Evolutionary conservation across 2,888 invertebrate genomes (phyloP).

Genomic region (Chesias legatella): DNA sequence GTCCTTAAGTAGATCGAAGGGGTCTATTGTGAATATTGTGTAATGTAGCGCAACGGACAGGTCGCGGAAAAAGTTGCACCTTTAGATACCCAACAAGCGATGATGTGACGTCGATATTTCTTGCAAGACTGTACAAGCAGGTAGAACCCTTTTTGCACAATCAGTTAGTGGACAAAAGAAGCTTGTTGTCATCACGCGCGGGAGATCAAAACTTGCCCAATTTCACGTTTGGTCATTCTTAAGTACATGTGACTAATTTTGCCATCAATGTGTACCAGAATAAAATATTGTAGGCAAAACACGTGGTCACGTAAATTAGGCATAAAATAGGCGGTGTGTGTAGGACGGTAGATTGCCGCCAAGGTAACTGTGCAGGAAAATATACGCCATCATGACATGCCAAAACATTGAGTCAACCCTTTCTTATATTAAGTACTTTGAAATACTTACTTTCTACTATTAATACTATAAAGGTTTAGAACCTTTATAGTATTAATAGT

Average conservation of each 20-base stretch:
- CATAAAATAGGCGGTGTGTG: conserved; percentile 69
- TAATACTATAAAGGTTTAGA: too few relatives aligned
- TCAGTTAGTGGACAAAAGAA: conserved; percentile 58
- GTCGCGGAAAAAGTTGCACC: conserved; percentile 44
- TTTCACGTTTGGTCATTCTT: conserved; percentile 70
- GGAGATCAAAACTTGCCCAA: conserved; percentile 65
- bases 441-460: too few relatives aligned
- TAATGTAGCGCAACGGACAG: conserved; percentile 70
- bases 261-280: conserved; percentile 58
- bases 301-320: conserved; percentile 38
- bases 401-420: conserved; percentile 1
- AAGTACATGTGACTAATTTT: conserved; percentile 63
- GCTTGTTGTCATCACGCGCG: conserved; percentile 69
- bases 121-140: conserved; percentile 52
- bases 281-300: conserved; percentile 48
- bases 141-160: conserved; percentile 80
- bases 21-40: conserved; percentile 75
- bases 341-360: conserved; percentile 11
- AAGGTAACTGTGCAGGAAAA: conserved; percentile 4
- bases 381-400: conserved; percentile 4
- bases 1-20: conserved; percentile 70
- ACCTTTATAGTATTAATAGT: too few relatives aligned
- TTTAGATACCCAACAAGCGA: conserved; percentile 1
- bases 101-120: conserved; percentile 12
- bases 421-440: too few relatives aligned